phyloP scores from a whole-genome alignment of 2,888 invertebrate species.

The Netelia inedita region DNA sequence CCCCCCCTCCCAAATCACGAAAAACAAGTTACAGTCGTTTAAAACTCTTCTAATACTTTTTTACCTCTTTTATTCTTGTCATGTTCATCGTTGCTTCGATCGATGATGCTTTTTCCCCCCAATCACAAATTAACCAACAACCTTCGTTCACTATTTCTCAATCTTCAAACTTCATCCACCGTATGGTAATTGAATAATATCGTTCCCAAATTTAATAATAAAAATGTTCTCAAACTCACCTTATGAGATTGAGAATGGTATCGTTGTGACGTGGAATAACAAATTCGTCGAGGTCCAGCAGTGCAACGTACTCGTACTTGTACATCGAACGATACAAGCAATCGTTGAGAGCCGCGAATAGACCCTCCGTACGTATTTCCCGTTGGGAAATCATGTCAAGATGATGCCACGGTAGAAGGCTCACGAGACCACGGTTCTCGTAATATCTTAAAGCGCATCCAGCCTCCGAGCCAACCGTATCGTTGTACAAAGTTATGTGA shows the following conservation, averaged over 20 bases:
- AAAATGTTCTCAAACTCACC: slow-evolving; percentile 82
- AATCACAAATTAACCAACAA: too few species aligned
- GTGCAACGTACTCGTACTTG: slow-evolving; percentile 91
- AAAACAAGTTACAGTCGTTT: too few species aligned
- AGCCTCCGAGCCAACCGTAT: slow-evolving; percentile 92
- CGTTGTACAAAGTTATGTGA: slow-evolving; percentile 96
- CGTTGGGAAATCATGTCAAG: slow-evolving; percentile 94
- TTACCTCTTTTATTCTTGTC: too few species aligned
- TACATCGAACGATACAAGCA: slow-evolving; percentile 97
- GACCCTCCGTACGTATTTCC: slow-evolving; percentile 96
- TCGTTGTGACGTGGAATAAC: slow-evolving; percentile 93
- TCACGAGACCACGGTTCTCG: slow-evolving; percentile 88
- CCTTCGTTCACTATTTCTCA: too few species aligned
- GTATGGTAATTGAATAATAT: too few species aligned
- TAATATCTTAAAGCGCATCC: slow-evolving; percentile 92
- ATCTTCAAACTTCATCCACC: too few species aligned
- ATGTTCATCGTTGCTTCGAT: too few species aligned
- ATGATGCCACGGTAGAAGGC: slow-evolving; percentile 92
- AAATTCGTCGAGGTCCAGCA: slow-evolving; percentile 96
- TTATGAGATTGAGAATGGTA: slow-evolving; percentile 90
- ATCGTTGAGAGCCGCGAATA: slow-evolving; percentile 97
- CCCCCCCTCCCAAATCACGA: too few species aligned
- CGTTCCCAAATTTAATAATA: slow-evolving; percentile 28
- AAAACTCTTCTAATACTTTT: too few species aligned
- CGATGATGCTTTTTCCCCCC: too few species aligned